These are phyloP conservation scores for Rhingia rostrata DNA, from an alignment of 2,888 invertebrate species.

Conservation along the genomic window DNA sequence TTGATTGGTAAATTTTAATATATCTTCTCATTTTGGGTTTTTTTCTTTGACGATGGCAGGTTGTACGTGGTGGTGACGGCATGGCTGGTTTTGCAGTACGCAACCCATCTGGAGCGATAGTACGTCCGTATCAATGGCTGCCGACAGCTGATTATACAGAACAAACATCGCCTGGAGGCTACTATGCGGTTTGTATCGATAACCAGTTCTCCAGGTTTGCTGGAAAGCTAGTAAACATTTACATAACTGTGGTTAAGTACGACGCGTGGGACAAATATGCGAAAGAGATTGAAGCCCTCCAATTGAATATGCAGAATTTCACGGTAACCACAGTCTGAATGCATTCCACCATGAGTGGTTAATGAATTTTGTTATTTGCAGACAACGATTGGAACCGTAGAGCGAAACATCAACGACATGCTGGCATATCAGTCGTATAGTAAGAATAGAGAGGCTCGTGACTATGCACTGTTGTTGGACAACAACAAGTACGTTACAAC, in stretches of 20 bases:
- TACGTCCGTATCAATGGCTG: constrained; percentile 95
- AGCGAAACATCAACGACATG: constrained; percentile 93
- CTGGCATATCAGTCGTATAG: constrained; percentile 92
- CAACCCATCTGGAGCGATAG: constrained; percentile 92
- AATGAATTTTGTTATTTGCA: constrained; percentile 81
- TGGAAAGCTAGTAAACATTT: constrained; percentile 93
- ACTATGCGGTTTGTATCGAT: constrained; percentile 95
- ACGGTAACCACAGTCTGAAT: constrained; percentile 85
- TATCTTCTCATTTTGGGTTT: not conserved
- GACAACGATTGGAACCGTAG: constrained; percentile 90
- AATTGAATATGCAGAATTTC: constrained; percentile 94
- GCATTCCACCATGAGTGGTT: not conserved
- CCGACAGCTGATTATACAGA: constrained; percentile 95
- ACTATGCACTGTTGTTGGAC: constrained; percentile 90
- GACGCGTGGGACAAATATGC: constrained; percentile 97
- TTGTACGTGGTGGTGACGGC: constrained; percentile 95
- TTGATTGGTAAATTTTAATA: constrained; percentile 24
- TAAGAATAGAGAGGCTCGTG: constrained; percentile 90
- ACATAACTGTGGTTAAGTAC: constrained; percentile 94
- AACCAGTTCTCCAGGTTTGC: constrained; percentile 97
- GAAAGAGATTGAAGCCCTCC: constrained; percentile 93
- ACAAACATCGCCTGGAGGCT: constrained; percentile 90
- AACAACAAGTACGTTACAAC: constrained; percentile 94
- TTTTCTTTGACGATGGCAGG: constrained; percentile 84
- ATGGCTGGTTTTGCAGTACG: constrained; percentile 96